Evolutionary conservation across 2,797 vertebrate genomes (phyloP), one percentile per base, ranked within the genome.

Genomic region (Acanthurus lineatus): DNA sequence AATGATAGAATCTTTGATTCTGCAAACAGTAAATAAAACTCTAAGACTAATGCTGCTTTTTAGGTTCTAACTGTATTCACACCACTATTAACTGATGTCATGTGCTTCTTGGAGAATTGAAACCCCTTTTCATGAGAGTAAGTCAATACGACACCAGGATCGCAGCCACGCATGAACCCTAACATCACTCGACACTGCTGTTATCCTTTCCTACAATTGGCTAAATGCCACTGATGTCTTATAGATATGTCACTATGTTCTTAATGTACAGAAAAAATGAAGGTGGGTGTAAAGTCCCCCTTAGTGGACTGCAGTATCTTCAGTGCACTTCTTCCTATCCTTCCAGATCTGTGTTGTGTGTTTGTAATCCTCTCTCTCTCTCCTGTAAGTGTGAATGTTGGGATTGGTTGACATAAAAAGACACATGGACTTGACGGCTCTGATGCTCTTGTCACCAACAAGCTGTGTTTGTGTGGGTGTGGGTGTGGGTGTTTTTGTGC

Each of bases 1-100:
- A 25, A 25, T 25, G 25, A 25, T 25, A 25, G 56, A 62, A 76
- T 59, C 64, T 35, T 76, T 59, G 44, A 40, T 59, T 73, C 20
- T 70, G 57, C 19, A 49, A 59, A 52, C 0, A 0, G 52, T 16
- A 49, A 16, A 76, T 28, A 53, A 44, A 56, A 61, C 42, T 22
- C n/a, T 5, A 60, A 73, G 20, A 63, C 73, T 79, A 45, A 72
- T 73, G 88, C 91, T 91, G 88, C 88, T 90, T 75, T 71, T 25
- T 78, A 71, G 71, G 58, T 77, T 82, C 69, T 45, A 82, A 73
- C 69, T 84, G 35, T 75, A 69, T 54, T 48, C 25, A 25, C 62
- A 35, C 68, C 77, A 89, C 88, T 78, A 54, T 76, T 40, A 63
- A 54, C 59, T 74, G 74, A 54, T 47, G n/a, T 53, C 58, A 22